These are phyloP conservation scores for Drosophila rufa DNA, from an alignment of 1,140 invertebrate genomes.

Conservation along the genomic window DNA sequence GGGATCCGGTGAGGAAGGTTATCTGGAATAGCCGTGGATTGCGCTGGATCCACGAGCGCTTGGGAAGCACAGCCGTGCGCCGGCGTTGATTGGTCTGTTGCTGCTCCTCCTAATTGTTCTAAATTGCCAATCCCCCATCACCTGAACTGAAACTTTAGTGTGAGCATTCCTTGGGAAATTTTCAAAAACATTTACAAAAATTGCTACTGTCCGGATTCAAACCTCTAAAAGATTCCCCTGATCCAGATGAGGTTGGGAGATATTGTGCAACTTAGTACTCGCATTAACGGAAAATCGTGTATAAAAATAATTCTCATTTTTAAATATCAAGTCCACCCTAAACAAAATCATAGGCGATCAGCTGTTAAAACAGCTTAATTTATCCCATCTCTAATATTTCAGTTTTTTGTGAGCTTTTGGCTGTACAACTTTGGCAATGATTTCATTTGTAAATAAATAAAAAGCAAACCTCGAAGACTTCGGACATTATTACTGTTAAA, in stretches of 20 bases:
- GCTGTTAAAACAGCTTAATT: background rate
- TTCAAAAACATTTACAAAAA: too few relatives aligned
- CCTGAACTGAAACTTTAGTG: too few relatives aligned
- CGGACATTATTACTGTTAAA: background rate
- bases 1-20: conserved; percentile 84
- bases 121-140: too few relatives aligned
- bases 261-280: too few relatives aligned
- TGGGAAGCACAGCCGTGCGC: conserved; percentile 71
- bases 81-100: conserved; percentile 71
- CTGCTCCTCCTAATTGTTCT: too few relatives aligned
- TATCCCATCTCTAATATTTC: conserved; percentile 10
- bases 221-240: too few relatives aligned
- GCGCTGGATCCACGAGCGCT: conserved; percentile 85
- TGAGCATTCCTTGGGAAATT: too few relatives aligned
- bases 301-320: background rate
- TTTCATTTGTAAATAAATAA: conserved; percentile 16
- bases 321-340: conserved; percentile 3
- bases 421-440: background rate
- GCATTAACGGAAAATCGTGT: background rate
- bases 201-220: too few relatives aligned
- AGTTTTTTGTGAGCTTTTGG: conserved; percentile 14
- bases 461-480: too few relatives aligned
- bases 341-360: background rate
- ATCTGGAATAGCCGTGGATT: conserved; percentile 87
- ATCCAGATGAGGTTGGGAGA: too few relatives aligned